Percentiles rank a stretch among this genome's conserved stretches.
Conservation (phyloP, 2,797 vertebrate species). For the Crenuchus spilurus region DNA sequence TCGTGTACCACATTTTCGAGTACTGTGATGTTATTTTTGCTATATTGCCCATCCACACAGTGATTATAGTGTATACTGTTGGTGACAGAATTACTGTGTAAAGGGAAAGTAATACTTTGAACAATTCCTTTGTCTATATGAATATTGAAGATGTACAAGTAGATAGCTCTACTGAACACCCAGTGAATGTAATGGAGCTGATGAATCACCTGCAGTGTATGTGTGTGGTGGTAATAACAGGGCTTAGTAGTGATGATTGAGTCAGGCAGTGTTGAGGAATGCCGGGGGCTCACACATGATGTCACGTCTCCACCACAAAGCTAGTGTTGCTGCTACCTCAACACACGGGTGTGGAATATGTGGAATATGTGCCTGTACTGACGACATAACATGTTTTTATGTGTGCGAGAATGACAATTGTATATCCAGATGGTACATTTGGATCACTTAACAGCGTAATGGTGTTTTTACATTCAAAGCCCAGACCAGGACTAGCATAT, state of each 20-base stretch:
- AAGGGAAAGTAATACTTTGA: too few species aligned
- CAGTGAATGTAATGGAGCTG: neutral
- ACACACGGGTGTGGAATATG: neutral
- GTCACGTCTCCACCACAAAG: slow-evolving; percentile 18
- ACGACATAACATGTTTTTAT: neutral
- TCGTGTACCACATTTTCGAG: too few species aligned
- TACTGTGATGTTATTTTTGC: too few species aligned
- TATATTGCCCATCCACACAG: too few species aligned
- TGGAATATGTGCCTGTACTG: neutral
- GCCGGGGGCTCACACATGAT: neutral
- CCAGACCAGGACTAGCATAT: too few species aligned
- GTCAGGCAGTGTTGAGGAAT: slow-evolving; percentile 9
- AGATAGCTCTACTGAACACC: neutral
- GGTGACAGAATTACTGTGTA: too few species aligned
- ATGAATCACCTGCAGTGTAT: neutral
- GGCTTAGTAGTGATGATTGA: slow-evolving; percentile 18
- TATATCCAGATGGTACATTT: neutral
- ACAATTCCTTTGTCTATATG: neutral
- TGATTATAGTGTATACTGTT: too few species aligned
- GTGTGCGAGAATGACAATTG: neutral
- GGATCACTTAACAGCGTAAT: too few species aligned
- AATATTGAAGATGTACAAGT: neutral
- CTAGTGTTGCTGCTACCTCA: neutral
- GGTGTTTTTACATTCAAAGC: too few species aligned
- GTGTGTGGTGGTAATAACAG: slow-evolving; percentile 6